Evolutionary conservation across 2,113 vertebrate genomes (phyloP).

Genomic region (Vidua macroura): DNA sequence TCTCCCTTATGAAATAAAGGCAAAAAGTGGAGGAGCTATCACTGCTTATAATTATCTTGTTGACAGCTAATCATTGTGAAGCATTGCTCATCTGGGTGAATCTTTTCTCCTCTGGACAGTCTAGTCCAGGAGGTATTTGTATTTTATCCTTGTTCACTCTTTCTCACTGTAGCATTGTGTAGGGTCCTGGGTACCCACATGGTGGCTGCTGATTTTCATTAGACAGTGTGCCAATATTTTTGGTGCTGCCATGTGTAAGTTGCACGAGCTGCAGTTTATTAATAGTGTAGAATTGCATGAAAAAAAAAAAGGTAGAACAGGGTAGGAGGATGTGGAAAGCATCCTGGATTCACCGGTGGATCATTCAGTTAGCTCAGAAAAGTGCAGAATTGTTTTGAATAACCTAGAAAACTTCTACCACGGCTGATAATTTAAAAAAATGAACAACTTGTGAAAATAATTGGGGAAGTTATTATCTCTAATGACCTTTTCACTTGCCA

Average conservation of each 20-base stretch:
- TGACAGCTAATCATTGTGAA: background rate
- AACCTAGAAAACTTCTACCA: background rate
- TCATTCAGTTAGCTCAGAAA: background rate
- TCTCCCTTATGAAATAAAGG: background rate
- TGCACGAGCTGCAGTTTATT: background rate
- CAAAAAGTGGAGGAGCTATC: background rate
- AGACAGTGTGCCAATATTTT: background rate
- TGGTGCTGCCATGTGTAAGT: background rate
- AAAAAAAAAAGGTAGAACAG: background rate
- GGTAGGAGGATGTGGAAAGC: background rate
- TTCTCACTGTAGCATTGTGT: background rate
- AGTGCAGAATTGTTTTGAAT: background rate
- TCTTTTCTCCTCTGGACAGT: background rate
- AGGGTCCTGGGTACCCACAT: background rate
- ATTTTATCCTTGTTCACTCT: background rate
- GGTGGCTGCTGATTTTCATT: background rate
- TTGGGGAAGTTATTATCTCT: background rate
- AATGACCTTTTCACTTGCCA: background rate
- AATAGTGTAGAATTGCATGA: background rate
- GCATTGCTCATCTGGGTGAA: background rate
- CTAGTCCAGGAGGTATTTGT: background rate
- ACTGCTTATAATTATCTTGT: background rate
- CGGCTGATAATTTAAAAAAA: background rate
- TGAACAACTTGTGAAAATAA: background rate
- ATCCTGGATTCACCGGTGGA: accelerated